A percentile compares a stretch with the other conserved stretches of the same genome.
These are phyloP conservation scores for Gymnodraco acuticeps DNA, from an alignment of 2,797 vertebrate genomes.

Conservation along the genomic window DNA sequence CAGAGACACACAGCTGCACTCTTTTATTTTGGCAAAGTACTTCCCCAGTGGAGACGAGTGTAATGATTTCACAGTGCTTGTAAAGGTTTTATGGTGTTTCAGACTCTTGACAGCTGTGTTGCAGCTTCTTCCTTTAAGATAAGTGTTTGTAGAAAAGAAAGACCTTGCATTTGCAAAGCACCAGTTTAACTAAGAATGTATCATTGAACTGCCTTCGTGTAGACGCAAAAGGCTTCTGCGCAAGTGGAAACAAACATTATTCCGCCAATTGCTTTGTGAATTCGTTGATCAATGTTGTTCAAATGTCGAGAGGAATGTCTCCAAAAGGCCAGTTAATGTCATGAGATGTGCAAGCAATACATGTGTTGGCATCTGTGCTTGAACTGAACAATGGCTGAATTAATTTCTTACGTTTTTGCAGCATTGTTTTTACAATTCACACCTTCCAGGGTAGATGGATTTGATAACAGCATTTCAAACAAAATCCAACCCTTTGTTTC, in stretches of 20 bases:
- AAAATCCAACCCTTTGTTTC: background rate
- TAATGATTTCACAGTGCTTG: slow-evolving; percentile 33
- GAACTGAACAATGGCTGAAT: no score
- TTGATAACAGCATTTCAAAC: slow-evolving; percentile 3
- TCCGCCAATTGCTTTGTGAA: background rate
- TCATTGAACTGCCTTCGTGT: background rate
- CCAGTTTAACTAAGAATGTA: background rate
- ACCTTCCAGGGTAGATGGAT: background rate
- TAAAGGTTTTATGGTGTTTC: slow-evolving; percentile 31
- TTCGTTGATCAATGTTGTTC: background rate
- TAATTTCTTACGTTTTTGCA: no score
- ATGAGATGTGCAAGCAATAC: background rate
- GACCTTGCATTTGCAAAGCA: background rate
- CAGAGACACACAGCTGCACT: background rate
- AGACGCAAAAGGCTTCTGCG: background rate
- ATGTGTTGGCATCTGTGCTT: no score
- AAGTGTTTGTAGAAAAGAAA: slow-evolving; percentile 1
- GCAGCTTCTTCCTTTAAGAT: slow-evolving; percentile 5
- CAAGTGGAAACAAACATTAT: background rate
- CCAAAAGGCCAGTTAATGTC: no score
- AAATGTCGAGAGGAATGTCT: background rate
- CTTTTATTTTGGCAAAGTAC: slow-evolving; percentile 5
- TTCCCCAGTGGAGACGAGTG: slow-evolving; percentile 24
- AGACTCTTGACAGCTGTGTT: slow-evolving; percentile 3
- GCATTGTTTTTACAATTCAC: background rate